A percentile compares a stretch with the other conserved stretches of the same genome.
phyloP scores from a whole-genome alignment of 2,113 vertebrate genomes.

The Amphilophus citrinellus region DNA sequence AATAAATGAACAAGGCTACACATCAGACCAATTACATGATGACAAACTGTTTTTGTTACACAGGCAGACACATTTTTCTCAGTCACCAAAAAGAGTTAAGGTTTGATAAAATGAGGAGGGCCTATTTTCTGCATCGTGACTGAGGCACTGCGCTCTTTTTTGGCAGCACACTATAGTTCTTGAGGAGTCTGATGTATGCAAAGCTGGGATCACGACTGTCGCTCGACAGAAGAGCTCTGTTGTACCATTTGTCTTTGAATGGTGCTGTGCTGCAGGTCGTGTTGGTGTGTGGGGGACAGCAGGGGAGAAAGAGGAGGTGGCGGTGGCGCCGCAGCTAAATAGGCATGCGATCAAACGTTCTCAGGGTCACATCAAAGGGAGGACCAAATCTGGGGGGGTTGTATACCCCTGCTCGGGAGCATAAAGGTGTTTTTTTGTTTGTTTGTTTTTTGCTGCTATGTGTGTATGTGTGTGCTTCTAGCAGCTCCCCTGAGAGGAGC shows the following conservation, averaged over 20 bases:
- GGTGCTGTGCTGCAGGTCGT: slow-evolving; percentile 34
- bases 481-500: slow-evolving; percentile 32
- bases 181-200: slow-evolving; percentile 69
- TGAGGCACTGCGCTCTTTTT: slow-evolving; percentile 30
- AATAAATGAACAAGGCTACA: background rate
- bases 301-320: background rate
- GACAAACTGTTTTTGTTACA: background rate
- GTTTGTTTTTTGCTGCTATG: background rate
- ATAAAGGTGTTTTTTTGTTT: background rate
- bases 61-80: background rate
- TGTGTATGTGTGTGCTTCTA: slow-evolving; percentile 21
- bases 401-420: slow-evolving; percentile 26
- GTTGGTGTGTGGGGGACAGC: slow-evolving; percentile 5
- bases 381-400: slow-evolving; percentile 36
- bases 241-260: slow-evolving; percentile 57
- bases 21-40: background rate
- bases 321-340: slow-evolving; percentile 5
- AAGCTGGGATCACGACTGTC: slow-evolving; percentile 66
- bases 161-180: slow-evolving; percentile 29
- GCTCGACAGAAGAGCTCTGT: slow-evolving; percentile 49
- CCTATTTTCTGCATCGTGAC: slow-evolving; percentile 47
- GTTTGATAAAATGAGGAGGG: background rate
- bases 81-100: background rate
- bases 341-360: slow-evolving; percentile 49
- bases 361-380: slow-evolving; percentile 53